Conservation (phyloP, 2,888 invertebrate genomes). For the Lasioglossum figueresi region DNA sequence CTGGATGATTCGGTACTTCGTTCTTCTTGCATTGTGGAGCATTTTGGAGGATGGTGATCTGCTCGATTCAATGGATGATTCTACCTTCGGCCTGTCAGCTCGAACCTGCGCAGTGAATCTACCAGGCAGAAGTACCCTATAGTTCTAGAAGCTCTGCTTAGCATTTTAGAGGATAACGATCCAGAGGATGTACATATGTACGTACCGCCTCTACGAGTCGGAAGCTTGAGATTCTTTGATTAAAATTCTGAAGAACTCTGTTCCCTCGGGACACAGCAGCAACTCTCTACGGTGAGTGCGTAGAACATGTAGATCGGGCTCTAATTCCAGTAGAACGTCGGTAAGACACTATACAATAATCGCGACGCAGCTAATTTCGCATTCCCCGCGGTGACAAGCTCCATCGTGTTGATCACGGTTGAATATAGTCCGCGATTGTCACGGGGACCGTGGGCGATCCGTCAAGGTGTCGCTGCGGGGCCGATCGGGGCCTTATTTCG, state of each 20-base stretch:
- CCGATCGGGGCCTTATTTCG: conserved; percentile 34
- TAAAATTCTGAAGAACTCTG: not conserved
- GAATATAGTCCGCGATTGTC: conserved; percentile 30
- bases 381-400: not conserved
- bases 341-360: not conserved
- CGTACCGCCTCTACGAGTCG: not conserved
- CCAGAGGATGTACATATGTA: not conserved
- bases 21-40: not conserved
- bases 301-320: not conserved
- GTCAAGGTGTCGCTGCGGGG: conserved; percentile 48
- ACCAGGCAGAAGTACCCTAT: not conserved
- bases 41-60: not conserved
- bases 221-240: not conserved
- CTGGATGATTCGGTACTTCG: not conserved
- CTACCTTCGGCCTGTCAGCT: not conserved
- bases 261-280: not conserved
- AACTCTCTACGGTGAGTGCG: not conserved
- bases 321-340: not conserved
- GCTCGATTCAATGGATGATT: not conserved
- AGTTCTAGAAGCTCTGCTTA: not conserved
- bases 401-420: conserved; percentile 36
- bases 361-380: not conserved
- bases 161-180: not conserved
- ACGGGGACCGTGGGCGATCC: conserved; percentile 55
- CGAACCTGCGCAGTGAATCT: not conserved